Conservation (phyloP, 2,888 invertebrate species). For the Thymelicus sylvestris region DNA sequence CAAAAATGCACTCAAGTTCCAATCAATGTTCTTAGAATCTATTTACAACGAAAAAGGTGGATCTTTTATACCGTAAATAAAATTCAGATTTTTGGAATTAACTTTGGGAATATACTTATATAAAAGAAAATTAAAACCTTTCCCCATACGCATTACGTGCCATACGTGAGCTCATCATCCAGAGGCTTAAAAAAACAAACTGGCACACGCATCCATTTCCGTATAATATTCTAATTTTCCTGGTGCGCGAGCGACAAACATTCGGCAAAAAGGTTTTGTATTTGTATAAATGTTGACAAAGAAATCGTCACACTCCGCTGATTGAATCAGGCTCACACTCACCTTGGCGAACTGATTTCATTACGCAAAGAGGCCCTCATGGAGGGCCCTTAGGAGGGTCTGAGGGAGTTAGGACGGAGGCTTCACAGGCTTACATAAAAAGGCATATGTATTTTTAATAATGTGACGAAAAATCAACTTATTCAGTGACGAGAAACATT, state of each 20-base stretch:
- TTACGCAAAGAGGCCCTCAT: slow-evolving; percentile 29
- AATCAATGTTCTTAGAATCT: too few species aligned
- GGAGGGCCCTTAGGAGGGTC: slow-evolving; percentile 27
- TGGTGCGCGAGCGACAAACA: not conserved
- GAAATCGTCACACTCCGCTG: slow-evolving; percentile 22
- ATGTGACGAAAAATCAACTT: not conserved
- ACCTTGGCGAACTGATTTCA: slow-evolving; percentile 25
- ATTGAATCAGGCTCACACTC: slow-evolving; percentile 25
- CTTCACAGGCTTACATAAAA: not conserved
- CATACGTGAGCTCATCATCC: too few species aligned
- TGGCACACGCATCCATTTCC: not conserved
- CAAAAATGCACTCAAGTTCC: too few species aligned
- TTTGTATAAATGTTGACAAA: slow-evolving; percentile 24
- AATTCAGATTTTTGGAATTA: too few species aligned
- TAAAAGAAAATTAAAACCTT: too few species aligned
- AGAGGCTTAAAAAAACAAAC: not conserved
- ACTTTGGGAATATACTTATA: too few species aligned
- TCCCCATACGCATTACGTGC: too few species aligned
- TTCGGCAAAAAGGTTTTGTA: slow-evolving; percentile 21
- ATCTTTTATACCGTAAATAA: too few species aligned
- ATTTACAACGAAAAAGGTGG: too few species aligned
- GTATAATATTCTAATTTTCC: not conserved
- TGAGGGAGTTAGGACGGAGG: not conserved
- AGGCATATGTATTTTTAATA: not conserved
- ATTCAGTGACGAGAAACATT: too few species aligned